Evolutionary conservation across 2,888 invertebrate species (phyloP), one percentile per base, ranked within the genome.

Genomic region (Stenodera caucasica): DNA sequence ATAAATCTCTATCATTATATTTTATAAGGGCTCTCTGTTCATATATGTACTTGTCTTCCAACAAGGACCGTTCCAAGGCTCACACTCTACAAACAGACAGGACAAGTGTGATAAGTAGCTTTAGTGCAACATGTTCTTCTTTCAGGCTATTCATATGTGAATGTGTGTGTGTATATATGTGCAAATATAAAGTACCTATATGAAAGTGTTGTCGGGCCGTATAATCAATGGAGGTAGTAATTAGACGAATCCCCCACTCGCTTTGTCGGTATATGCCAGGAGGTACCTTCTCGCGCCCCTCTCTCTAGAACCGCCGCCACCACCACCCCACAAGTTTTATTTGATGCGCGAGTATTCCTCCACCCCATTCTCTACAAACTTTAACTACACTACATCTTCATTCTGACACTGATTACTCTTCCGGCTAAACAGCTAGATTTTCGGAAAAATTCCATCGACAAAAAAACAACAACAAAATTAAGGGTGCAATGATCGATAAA

Each of bases 241-340:
- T 72, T 66, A 70, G 69, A 65, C 53, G 68, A 61, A 64, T 60
- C 69, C 70, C 70, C 69, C 67, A 69, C 68, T 78, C 81, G 73
- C 82, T 83, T 83, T 82, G 80, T 80, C 81, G 71, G 71, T 63
- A 53, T 60, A 77, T 51, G 51, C 37, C 35, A 53, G 53, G 35
- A 35, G 45, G 55, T 29, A 18, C 57, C 54, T 32, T 76, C n/a
- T n/a, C n/a, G 77, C 69, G 57, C 61, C 63, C 63, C n/a, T n/a
- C 70, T 50, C 60, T 60, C 65, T 65, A 65, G 67, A 64, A 64
- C 77, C 74, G 73, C n/a, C n/a, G n/a, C n/a, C n/a, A n/a, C n/a
- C n/a, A n/a, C 77, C 78, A 78, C 80, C 82, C 80, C 80, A 78
- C 78, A 66, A 21, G 66, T n/a, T 70, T 68, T 71, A 21, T 45